Evolutionary conservation across 2,797 vertebrate genomes (phyloP), one percentile per base, ranked within the genome.

Genomic region (Psittacula echo): DNA sequence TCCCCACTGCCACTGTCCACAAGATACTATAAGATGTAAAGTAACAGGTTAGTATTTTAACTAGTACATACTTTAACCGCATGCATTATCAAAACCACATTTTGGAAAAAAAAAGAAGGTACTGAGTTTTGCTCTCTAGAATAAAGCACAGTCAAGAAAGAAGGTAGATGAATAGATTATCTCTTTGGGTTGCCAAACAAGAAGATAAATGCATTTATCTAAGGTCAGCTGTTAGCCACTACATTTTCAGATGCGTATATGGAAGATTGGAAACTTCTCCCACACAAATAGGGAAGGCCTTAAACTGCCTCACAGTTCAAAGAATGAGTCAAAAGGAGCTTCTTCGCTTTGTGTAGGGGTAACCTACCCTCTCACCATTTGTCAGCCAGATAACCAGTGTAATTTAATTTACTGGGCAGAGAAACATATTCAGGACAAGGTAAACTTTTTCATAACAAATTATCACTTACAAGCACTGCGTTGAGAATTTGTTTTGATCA

Each of bases 241-340:
- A 26, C 16, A 50, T 72, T 79, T 80, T 68, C 77, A 91, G 48
- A 91, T 30, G 45, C 20, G 21, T 34, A 80, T 72, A 89, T 89
- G 62, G 75, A 87, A 94, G 81, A 95, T 51, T 78, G 86, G 96
- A 97, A 98, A 97, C 94, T 88, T 97, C 96, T 97, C 96, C 96
- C 95, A 97, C 93, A 94, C 90, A 96, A 82, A 95, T 7, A 95
- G 80, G 81, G 95, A 96, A 97, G 92, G 95, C 92, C 94, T 95
- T 80, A 58, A 75, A 77, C 61, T 54, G 70, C 76, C 48, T 89
- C 45, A 50, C 16, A 37, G 47, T 65, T 86, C 92, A 95, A 95
- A 88, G 75, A 89, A 81, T 95, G 96, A 98, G 92, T 96, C 95
- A 96, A 76, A 91, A 74, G 70, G 88, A 96, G 79, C 67, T 97